A percentile compares a stretch with the other conserved stretches of the same genome.
phyloP scores from a whole-genome alignment of 2,113 vertebrate genomes.

The Eurypyga helias region DNA sequence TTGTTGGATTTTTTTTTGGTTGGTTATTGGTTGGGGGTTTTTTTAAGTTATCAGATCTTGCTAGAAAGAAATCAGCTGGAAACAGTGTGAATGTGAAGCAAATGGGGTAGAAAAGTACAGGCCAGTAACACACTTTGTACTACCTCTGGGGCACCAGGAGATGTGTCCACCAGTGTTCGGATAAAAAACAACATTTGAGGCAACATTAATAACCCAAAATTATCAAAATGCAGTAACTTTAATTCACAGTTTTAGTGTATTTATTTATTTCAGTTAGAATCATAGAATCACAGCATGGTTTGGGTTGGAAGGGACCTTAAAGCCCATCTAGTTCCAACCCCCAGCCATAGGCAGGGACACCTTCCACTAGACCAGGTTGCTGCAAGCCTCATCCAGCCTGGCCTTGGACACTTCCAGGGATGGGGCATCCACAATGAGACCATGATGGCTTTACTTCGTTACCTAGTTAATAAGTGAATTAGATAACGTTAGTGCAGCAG shows the following conservation, averaged over 20 bases:
- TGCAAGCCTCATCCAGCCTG: too few relatives aligned
- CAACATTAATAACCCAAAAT: conserved; percentile 12
- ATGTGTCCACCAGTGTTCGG: conserved; percentile 1
- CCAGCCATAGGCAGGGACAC: too few relatives aligned
- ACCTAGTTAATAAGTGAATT: conserved; percentile 49
- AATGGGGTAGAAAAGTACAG: conserved; percentile 48
- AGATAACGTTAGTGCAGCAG: background rate
- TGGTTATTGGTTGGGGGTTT: too few relatives aligned
- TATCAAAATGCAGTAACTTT: conserved; percentile 50
- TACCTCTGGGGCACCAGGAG: conserved; percentile 16
- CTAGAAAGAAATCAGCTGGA: background rate
- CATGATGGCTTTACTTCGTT: conserved; percentile 35
- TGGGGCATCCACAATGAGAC: background rate
- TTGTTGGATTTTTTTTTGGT: too few relatives aligned
- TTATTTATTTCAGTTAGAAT: conserved; percentile 64
- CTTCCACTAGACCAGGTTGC: too few relatives aligned
- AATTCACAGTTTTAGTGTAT: conserved; percentile 22
- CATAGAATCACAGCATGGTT: too few relatives aligned
- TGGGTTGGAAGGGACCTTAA: too few relatives aligned
- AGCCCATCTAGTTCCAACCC: too few relatives aligned
- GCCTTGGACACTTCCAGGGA: too few relatives aligned
- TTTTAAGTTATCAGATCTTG: background rate
- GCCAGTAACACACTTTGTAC: background rate
- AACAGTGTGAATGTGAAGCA: background rate
- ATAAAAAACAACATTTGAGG: conserved; percentile 45